A percentile compares a stretch with the other conserved stretches of the same genome.
These are phyloP conservation scores for Patella caerulea DNA, from an alignment of 2,888 invertebrate species.

Conservation along the genomic window DNA sequence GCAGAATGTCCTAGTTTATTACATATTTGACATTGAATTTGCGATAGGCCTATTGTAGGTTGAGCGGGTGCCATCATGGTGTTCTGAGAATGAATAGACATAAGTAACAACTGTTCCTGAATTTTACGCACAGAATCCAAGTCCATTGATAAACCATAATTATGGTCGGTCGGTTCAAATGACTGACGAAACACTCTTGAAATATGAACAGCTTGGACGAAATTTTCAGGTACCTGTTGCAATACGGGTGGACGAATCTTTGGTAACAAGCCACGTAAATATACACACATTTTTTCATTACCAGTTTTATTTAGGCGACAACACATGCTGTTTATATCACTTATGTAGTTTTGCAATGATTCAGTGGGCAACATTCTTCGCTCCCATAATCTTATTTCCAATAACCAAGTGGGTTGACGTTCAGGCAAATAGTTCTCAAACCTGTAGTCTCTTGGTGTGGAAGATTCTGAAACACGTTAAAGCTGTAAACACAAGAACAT, in stretches of 20 bases:
- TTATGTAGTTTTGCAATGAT: background rate
- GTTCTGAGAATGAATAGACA: background rate
- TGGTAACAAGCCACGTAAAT: background rate
- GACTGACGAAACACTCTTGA: background rate
- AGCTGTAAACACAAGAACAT: background rate
- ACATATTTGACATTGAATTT: too few species aligned
- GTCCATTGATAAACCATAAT: background rate
- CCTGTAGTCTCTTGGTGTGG: background rate
- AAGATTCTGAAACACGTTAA: conserved; percentile 3
- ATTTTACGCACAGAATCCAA: background rate
- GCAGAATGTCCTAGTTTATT: too few species aligned
- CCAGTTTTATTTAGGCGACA: background rate
- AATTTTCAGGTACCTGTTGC: background rate
- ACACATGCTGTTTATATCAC: background rate
- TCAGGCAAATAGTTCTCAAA: background rate
- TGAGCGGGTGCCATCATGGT: too few species aligned
- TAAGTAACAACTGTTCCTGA: background rate
- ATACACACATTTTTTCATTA: background rate
- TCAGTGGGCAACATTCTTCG: background rate
- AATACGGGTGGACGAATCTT: background rate
- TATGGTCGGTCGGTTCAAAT: background rate
- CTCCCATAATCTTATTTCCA: background rate
- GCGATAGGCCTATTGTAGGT: too few species aligned
- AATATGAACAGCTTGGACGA: background rate
- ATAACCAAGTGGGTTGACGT: background rate